These are phyloP conservation scores for Abramis brama DNA, from an alignment of 2,113 vertebrate genomes.

Conservation along the genomic window DNA sequence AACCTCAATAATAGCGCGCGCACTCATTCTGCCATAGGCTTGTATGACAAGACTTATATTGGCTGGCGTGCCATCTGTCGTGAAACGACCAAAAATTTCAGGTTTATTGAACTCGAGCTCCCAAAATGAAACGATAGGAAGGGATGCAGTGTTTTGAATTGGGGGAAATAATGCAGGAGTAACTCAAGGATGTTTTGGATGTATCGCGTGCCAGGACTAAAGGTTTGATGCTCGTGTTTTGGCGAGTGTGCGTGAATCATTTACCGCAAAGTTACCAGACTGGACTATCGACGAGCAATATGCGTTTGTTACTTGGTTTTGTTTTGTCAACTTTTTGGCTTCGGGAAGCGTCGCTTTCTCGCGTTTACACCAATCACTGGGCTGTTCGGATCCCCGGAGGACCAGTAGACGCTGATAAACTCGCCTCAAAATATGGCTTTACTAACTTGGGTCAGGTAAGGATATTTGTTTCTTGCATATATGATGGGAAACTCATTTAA, in stretches of 20 bases:
- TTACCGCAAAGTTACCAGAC: slow-evolving; percentile 14
- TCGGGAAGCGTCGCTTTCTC: slow-evolving; percentile 61
- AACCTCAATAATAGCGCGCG: slow-evolving; percentile 10
- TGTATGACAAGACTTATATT: background rate
- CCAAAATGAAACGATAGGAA: background rate
- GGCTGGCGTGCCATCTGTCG: slow-evolving; percentile 4
- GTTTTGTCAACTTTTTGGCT: slow-evolving; percentile 40
- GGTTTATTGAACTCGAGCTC: slow-evolving; percentile 9
- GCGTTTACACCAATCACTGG: slow-evolving; percentile 89
- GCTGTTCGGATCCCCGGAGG: slow-evolving; percentile 84
- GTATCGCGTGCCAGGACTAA: background rate
- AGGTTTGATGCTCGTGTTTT: slow-evolving; percentile 28
- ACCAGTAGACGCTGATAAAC: slow-evolving; percentile 74
- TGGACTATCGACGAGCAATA: slow-evolving; percentile 40
- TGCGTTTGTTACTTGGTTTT: slow-evolving; percentile 58
- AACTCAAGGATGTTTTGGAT: slow-evolving; percentile 17
- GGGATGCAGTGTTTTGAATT: background rate
- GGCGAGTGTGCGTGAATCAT: background rate
- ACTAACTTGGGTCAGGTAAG: slow-evolving; percentile 88
- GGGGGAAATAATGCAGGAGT: background rate
- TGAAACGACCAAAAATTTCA: background rate
- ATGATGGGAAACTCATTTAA: background rate
- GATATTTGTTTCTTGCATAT: background rate
- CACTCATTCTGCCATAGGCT: background rate
- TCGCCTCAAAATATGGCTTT: slow-evolving; percentile 86